Conservation (phyloP, 2,888 invertebrate species). For the Tipula helvola region DNA sequence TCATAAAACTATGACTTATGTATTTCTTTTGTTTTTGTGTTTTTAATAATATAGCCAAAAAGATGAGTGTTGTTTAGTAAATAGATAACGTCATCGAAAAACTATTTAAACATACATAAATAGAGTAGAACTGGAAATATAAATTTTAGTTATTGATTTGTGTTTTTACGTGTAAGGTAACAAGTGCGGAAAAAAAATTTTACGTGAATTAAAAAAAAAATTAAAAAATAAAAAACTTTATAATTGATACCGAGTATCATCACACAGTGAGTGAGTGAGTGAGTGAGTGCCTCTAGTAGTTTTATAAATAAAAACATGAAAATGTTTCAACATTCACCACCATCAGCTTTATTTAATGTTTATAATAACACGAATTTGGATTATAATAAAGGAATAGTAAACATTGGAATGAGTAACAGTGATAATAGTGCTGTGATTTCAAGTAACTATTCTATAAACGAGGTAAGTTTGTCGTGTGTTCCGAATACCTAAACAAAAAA, state of each 20-base stretch:
- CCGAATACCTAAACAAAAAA: not conserved
- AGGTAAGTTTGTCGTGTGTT: conserved; percentile 4
- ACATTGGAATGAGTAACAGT: not conserved
- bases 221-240: no score
- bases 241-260: not conserved
- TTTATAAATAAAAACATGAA: not conserved
- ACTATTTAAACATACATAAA: not conserved
- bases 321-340: conserved; percentile 6
- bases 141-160: not conserved
- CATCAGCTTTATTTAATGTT: not conserved
- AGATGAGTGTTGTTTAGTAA: not conserved
- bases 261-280: not conserved
- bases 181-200: not conserved
- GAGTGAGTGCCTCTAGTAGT: not conserved
- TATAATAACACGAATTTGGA: not conserved
- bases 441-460: not conserved
- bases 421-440: conserved; percentile 5
- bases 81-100: not conserved
- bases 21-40: not conserved
- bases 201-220: not conserved
- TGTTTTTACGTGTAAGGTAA: not conserved
- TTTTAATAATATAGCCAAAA: not conserved
- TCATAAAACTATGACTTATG: not conserved
- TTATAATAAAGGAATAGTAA: not conserved
- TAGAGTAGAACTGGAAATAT: not conserved